Conservation (phyloP, 2,113 vertebrate species). For the Corythaeola cristata region DNA sequence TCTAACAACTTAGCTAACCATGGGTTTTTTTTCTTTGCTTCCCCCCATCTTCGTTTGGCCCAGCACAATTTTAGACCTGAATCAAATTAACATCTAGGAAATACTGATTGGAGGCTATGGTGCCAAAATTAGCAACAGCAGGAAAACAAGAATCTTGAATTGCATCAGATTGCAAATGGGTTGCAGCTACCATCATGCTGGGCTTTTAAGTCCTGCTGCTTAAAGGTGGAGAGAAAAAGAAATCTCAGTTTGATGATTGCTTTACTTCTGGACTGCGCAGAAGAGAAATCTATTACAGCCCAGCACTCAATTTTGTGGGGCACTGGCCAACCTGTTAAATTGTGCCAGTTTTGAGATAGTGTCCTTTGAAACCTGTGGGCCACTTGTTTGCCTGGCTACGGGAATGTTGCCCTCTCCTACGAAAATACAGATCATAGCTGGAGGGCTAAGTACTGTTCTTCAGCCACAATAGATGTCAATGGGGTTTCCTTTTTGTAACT, state of each 20-base stretch:
- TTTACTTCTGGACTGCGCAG: not conserved
- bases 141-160: slow-evolving; percentile 55
- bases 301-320: not conserved
- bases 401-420: slow-evolving; percentile 8
- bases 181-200: slow-evolving; percentile 53
- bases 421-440: slow-evolving; percentile 14
- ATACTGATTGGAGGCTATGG: slow-evolving; percentile 18
- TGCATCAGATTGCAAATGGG: slow-evolving; percentile 51
- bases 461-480: not conserved
- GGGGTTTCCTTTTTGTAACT: slow-evolving; percentile 37
- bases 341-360: not conserved
- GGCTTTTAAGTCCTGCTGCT: slow-evolving; percentile 47
- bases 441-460: slow-evolving; percentile 9
- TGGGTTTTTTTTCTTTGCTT: not conserved
- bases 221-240: not conserved
- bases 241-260: not conserved
- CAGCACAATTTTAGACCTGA: not conserved
- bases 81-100: slow-evolving; percentile 46
- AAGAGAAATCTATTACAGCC: not conserved
- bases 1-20: not conserved
- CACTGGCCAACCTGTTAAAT: not conserved
- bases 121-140: slow-evolving; percentile 67
- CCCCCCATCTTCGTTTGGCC: not conserved
- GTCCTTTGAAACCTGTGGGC: slow-evolving; percentile 18
- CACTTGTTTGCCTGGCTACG: not conserved